Conservation (phyloP, 2,797 vertebrate species). For the Brachyalestes nurse region DNA sequence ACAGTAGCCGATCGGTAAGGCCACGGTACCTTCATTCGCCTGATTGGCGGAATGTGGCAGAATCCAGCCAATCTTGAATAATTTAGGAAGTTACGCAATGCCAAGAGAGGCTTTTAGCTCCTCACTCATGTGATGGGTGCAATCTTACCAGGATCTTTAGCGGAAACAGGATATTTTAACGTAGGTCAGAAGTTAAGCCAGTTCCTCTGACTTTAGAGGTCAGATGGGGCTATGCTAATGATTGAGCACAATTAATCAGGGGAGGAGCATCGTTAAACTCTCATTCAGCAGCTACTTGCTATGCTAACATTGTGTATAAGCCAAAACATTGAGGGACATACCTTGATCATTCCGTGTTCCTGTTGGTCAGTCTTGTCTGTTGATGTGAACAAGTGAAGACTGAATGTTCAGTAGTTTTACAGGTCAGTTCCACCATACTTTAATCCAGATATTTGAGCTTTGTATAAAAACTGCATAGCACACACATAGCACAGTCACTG, state of each 20-base stretch:
- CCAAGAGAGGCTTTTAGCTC: constrained; percentile 49
- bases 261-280: background rate
- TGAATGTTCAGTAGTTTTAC: background rate
- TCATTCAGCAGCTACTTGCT: background rate
- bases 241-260: constrained; percentile 26
- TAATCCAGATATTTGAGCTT: background rate
- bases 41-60: constrained; percentile 69
- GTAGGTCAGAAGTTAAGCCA: constrained; percentile 34
- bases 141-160: constrained; percentile 53
- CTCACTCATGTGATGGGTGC: constrained; percentile 41
- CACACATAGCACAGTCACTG: constrained; percentile 23
- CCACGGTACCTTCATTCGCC: constrained; percentile 44
- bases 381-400: background rate
- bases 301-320: background rate
- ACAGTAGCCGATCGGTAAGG: constrained; percentile 33
- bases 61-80: constrained; percentile 45
- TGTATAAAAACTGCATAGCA: background rate
- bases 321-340: background rate
- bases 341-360: background rate
- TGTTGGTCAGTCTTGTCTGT: background rate
- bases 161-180: constrained; percentile 60
- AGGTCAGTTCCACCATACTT: background rate
- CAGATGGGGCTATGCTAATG: constrained; percentile 37
- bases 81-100: constrained; percentile 35
- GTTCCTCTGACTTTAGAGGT: constrained; percentile 46